These are phyloP conservation scores for Dromococcyx pavoninus DNA, from an alignment of 2,797 vertebrate genomes.

Conservation along the genomic window DNA sequence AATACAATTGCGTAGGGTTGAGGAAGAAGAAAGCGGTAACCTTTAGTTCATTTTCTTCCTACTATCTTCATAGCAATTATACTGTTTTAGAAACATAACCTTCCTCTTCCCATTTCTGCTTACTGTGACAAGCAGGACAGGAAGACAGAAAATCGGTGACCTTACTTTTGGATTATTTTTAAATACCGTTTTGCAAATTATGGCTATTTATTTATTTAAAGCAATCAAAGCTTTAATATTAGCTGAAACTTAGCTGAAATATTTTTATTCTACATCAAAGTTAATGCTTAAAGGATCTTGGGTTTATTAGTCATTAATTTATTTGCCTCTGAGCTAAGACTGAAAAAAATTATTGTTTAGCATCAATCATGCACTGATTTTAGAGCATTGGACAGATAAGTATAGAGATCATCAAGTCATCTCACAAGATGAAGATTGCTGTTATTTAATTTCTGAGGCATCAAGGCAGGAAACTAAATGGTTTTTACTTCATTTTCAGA, in stretches of 20 bases:
- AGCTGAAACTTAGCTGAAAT: not conserved
- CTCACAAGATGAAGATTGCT: not conserved
- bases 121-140: slow-evolving; percentile 6
- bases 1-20: not conserved
- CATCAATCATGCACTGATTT: not conserved
- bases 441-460: not conserved
- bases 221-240: accelerated
- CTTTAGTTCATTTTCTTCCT: slow-evolving; percentile 23
- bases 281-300: not conserved
- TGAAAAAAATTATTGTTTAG: not conserved
- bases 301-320: not conserved
- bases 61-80: slow-evolving; percentile 38
- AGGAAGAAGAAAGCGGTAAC: slow-evolving; percentile 21
- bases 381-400: not conserved
- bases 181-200: not conserved
- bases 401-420: not conserved
- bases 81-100: slow-evolving; percentile 8
- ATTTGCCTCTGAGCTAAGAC: not conserved
- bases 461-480: not conserved
- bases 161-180: not conserved
- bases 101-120: slow-evolving; percentile 20
- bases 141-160: slow-evolving; percentile 3
- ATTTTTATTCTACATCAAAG: not conserved
- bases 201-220: not conserved
- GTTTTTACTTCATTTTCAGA: not conserved